phyloP scores from a whole-genome alignment of 2,888 invertebrate genomes.

The Tholera decimalis region DNA sequence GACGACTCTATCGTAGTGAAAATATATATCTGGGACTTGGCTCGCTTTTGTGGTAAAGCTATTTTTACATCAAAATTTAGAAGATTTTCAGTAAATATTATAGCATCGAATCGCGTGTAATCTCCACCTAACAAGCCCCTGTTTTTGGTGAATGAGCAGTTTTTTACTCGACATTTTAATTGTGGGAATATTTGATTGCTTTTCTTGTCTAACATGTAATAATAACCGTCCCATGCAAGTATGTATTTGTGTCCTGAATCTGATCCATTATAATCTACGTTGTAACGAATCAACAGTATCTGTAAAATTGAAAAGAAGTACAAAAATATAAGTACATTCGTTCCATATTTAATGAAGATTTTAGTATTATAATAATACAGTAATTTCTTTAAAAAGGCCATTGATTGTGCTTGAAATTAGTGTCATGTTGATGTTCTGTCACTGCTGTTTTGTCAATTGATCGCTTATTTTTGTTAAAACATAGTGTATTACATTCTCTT shows the following conservation, averaged over 20 bases:
- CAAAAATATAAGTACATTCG: conserved; percentile 20
- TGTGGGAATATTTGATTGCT: conserved; percentile 33
- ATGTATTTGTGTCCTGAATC: conserved; percentile 58
- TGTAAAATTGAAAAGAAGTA: conserved; percentile 17
- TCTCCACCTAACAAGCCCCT: conserved; percentile 63
- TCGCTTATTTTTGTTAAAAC: no score
- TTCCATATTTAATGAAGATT: conserved; percentile 30
- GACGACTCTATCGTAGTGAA: conserved; percentile 75
- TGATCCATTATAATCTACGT: neutral
- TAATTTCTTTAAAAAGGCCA: conserved; percentile 46
- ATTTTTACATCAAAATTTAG: conserved; percentile 41
- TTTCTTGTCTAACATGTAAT: conserved; percentile 23
- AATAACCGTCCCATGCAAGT: conserved; percentile 66
- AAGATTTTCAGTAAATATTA: conserved; percentile 70
- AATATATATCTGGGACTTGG: conserved; percentile 71
- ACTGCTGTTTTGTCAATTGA: conserved; percentile 1
- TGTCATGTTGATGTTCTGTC: neutral
- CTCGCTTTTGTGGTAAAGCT: conserved; percentile 63
- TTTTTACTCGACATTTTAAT: conserved; percentile 66
- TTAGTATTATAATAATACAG: conserved; percentile 18
- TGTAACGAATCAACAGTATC: conserved; percentile 12
- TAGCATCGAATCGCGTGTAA: conserved; percentile 71
- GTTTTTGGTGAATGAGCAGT: conserved; percentile 72
- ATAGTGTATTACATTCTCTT: no score
- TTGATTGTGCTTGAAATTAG: neutral